Percentiles rank a stretch among this genome's conserved stretches.
These are phyloP conservation scores for Drosophila anomelani DNA, from an alignment of 2,888 invertebrate species.

Conservation along the genomic window DNA sequence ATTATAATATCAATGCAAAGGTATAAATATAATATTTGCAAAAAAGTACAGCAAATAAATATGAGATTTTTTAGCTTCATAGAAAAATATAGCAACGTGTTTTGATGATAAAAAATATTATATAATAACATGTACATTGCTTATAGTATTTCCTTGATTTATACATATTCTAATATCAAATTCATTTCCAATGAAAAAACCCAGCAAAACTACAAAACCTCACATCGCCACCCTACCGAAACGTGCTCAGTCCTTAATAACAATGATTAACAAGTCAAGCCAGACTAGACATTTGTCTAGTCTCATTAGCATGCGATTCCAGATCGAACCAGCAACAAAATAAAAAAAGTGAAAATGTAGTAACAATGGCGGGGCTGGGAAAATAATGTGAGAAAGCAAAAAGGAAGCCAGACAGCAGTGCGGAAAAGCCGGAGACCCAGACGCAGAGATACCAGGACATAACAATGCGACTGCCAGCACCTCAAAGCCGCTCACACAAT, in stretches of 20 bases:
- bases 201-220: too few relatives aligned
- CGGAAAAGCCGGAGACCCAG: slow-evolving; percentile 46
- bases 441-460: slow-evolving; percentile 38
- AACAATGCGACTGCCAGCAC: slow-evolving; percentile 27
- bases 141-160: too few relatives aligned
- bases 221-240: background rate
- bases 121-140: too few relatives aligned
- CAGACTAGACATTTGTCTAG: slow-evolving; percentile 27
- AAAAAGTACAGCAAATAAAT: too few relatives aligned
- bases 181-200: too few relatives aligned
- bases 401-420: slow-evolving; percentile 36
- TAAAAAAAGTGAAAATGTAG: background rate
- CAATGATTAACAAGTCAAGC: slow-evolving; percentile 16
- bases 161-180: too few relatives aligned
- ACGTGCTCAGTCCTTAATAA: slow-evolving; percentile 9
- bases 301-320: slow-evolving; percentile 38
- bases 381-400: background rate
- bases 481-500: slow-evolving; percentile 31
- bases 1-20: too few relatives aligned
- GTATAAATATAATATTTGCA: too few relatives aligned
- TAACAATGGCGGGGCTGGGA: slow-evolving; percentile 20
- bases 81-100: too few relatives aligned
- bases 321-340: slow-evolving; percentile 8
- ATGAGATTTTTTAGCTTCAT: too few relatives aligned
- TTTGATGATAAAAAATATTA: too few relatives aligned